These are phyloP conservation scores for Urosaurus nigricauda DNA, from an alignment of 2,797 vertebrate genomes.

Conservation along the genomic window DNA sequence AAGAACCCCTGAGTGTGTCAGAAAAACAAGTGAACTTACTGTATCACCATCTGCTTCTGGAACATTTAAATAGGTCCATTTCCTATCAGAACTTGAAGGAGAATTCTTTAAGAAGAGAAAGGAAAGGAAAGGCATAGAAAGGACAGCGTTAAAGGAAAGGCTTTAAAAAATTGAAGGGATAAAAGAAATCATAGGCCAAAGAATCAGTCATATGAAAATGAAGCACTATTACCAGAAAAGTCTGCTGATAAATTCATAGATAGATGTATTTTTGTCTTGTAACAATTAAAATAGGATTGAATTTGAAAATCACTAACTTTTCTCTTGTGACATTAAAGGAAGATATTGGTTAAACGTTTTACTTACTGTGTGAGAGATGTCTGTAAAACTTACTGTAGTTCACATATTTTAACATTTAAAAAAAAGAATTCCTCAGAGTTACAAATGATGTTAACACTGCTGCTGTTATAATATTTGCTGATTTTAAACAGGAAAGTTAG, in stretches of 20 bases:
- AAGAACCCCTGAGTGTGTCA: conserved; percentile 29
- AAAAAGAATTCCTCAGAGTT: background rate
- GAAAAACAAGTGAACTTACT: conserved; percentile 86
- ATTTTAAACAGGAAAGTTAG: background rate
- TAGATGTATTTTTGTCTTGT: background rate
- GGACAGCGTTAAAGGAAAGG: conserved; percentile 69
- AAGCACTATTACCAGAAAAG: background rate
- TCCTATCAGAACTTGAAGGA: conserved; percentile 88
- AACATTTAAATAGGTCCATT: conserved; percentile 93
- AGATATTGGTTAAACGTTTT: background rate
- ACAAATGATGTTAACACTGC: background rate
- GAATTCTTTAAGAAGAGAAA: conserved; percentile 83
- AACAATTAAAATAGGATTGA: background rate
- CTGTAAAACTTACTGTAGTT: background rate
- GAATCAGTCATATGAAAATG: conserved; percentile 1
- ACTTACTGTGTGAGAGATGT: background rate
- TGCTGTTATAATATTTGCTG: background rate
- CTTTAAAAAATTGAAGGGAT: background rate
- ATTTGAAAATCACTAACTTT: background rate
- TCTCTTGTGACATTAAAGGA: background rate
- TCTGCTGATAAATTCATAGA: background rate
- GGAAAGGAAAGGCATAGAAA: conserved; percentile 13
- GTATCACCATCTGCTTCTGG: conserved; percentile 96
- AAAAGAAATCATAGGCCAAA: background rate
- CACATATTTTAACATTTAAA: background rate